Base-by-base conservation (phyloP, 2,113 vertebrate genomes). In the Laterallus jamaicensis region DNA sequence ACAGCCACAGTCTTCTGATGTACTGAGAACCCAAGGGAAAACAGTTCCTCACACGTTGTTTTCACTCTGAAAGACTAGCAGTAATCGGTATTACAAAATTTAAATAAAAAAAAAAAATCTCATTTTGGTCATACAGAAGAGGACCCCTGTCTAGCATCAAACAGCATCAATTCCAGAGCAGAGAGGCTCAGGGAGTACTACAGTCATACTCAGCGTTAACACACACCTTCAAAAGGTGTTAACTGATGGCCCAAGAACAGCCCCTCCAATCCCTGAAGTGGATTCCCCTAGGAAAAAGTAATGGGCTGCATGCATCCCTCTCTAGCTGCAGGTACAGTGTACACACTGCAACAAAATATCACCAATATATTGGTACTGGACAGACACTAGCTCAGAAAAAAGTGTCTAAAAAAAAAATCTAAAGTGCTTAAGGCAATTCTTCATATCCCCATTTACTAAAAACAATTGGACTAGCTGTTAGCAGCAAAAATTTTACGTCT, bases 371-470 rank as follows among this genome's bases (percentile, higher is more conserved):
- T 52, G 50, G 95, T 95, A 92, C 66, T 74, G 58, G 86, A 93
- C 69, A 64, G 49, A 96, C 78, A 80, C 71, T 79, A 95, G 49
- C 17, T 71, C 73, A 94, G 77, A 81, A 67, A 21, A 90, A 55
- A 76, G 22, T 95, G 63, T 76, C 32, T 80, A 79, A 92, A 86
- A 92, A 86, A 92, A 90, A 40, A 58, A 25, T 86, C 97, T 97
- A 98, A 98, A 98, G 98, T 98, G 98, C 98, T 97, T 98, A 98
- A 97, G 97, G 97, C 97, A 97, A 93, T 84, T 97, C 86, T 96
- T 88, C 66, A 85, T 95, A 97, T 95, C 96, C 94, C 95, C 97
- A 56, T 88, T 90, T 92, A 93, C 91, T 96, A 90, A 87, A 74
- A 95, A 87, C 69, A 85, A 74, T 4, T 69, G 35, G 79, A 96